Percentiles rank a stretch among this genome's conserved stretches.
These are phyloP conservation scores for Limnephilus lunatus DNA, from an alignment of 2,888 invertebrate species.

Conservation along the genomic window DNA sequence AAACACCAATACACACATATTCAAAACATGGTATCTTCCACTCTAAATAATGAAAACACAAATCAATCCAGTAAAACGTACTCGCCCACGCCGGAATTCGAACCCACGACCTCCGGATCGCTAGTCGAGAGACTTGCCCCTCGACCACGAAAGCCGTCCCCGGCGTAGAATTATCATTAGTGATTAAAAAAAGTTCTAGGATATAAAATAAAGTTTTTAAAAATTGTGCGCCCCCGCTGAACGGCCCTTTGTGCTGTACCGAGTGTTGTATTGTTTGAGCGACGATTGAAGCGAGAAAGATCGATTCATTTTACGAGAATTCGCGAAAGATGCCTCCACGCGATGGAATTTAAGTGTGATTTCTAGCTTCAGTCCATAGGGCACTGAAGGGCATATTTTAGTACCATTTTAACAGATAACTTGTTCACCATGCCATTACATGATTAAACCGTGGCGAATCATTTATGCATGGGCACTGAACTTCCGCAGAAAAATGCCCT, in stretches of 20 bases:
- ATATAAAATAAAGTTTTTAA: background rate
- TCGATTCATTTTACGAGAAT: constrained; percentile 19
- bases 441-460: background rate
- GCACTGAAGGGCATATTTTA: background rate
- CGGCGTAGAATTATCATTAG: too few relatives aligned
- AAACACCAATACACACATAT: too few relatives aligned
- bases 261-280: background rate
- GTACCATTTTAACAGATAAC: background rate
- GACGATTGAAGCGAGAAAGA: background rate
- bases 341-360: constrained; percentile 4
- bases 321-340: background rate
- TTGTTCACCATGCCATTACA: background rate
- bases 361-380: background rate
- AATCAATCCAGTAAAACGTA: too few relatives aligned
- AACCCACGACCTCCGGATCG: too few relatives aligned
- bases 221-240: background rate
- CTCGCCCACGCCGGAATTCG: too few relatives aligned
- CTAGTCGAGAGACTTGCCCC: too few relatives aligned
- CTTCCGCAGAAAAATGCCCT: background rate
- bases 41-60: too few relatives aligned
- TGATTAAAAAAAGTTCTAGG: too few relatives aligned
- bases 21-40: too few relatives aligned
- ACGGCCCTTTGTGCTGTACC: background rate
- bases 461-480: background rate
- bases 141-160: too few relatives aligned